These are phyloP conservation scores for Phasianus colchicus DNA, from an alignment of 2,113 vertebrate genomes.

Conservation along the genomic window DNA sequence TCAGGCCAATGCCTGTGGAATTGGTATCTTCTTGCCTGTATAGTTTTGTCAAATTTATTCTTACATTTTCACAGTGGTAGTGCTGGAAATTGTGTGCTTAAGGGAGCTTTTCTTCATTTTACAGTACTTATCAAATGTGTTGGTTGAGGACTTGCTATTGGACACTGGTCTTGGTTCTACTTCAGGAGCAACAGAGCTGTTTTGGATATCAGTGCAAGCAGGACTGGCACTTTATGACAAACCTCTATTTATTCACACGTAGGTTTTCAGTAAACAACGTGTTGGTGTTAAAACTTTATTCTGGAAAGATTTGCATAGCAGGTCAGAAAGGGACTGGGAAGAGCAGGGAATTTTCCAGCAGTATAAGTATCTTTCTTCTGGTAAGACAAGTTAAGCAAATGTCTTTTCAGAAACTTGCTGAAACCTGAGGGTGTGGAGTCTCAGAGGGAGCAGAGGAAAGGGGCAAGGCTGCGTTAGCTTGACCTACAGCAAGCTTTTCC, in stretches of 20 bases:
- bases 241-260: accelerated
- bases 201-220: neutral
- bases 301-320: neutral
- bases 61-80: neutral
- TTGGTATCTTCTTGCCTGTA: neutral
- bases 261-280: neutral
- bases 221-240: neutral
- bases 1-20: neutral
- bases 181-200: neutral
- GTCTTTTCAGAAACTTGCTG: neutral
- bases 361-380: neutral
- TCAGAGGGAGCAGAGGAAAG: neutral
- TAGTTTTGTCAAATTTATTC: neutral
- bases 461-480: neutral
- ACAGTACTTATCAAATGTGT: neutral
- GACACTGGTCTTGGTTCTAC: neutral
- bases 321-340: neutral
- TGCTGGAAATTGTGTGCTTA: neutral
- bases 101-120: neutral
- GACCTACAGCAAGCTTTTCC: neutral
- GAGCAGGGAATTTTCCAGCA: neutral
- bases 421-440: neutral
- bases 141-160: neutral
- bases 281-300: neutral
- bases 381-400: neutral